Percentiles rank a stretch among this genome's conserved stretches.
phyloP scores from a whole-genome alignment of 2,888 invertebrate species.

The Lasius platythorax region DNA sequence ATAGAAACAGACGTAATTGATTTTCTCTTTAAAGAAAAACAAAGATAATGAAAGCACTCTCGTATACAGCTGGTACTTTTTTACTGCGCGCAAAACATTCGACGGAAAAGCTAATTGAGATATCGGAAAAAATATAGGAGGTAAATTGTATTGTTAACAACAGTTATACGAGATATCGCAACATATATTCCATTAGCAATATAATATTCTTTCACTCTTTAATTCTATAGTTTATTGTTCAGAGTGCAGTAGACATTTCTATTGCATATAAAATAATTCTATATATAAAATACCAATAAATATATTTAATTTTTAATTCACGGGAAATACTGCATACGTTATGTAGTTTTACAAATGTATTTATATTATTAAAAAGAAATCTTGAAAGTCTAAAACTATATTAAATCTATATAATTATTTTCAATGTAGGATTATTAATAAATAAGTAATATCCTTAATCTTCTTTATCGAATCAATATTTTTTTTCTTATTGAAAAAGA shows the following conservation, averaged over 20 bases:
- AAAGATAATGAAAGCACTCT: background rate
- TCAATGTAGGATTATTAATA: background rate
- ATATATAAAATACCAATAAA: background rate
- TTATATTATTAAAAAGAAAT: background rate
- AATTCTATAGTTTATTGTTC: constrained; percentile 14
- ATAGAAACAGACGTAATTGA: background rate
- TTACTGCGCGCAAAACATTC: background rate
- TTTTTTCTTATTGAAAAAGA: background rate
- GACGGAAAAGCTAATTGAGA: background rate
- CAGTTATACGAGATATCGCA: background rate
- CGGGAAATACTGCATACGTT: background rate
- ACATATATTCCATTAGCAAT: background rate
- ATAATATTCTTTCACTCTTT: constrained; percentile 5
- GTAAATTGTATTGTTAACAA: background rate
- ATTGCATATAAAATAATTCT: constrained; percentile 15
- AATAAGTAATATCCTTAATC: background rate
- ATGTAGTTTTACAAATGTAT: background rate
- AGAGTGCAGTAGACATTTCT: constrained; percentile 7
- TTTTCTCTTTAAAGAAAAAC: constrained; percentile 3
- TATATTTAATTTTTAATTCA: background rate
- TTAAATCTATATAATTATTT: background rate
- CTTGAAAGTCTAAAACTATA: background rate
- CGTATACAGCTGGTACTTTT: background rate
- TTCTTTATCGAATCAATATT: background rate
- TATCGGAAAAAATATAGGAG: constrained; percentile 17